Conservation (phyloP, 2,113 vertebrate species). For the Anguilla rostrata region DNA sequence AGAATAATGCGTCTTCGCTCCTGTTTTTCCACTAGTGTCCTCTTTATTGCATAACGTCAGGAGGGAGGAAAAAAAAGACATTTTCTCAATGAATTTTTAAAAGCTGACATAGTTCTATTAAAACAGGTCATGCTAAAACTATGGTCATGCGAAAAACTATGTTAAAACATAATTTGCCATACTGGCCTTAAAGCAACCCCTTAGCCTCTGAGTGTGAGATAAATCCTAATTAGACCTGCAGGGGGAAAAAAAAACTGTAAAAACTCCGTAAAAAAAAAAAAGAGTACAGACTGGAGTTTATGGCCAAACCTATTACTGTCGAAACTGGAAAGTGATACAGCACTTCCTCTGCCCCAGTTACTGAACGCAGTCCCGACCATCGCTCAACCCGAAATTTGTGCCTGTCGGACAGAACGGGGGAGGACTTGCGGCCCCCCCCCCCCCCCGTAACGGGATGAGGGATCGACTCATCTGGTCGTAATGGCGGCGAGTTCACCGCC, state of each 20-base stretch:
- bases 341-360: slow-evolving; percentile 62
- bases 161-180: background rate
- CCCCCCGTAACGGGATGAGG: slow-evolving; percentile 57
- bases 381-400: slow-evolving; percentile 64
- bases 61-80: background rate
- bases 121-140: too few species aligned
- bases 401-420: slow-evolving; percentile 50
- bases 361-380: slow-evolving; percentile 59
- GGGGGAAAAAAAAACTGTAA: too few species aligned
- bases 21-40: background rate
- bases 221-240: background rate
- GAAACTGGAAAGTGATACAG: slow-evolving; percentile 53
- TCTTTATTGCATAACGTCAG: background rate
- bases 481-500: slow-evolving; percentile 58
- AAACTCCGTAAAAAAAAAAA: background rate
- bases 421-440: slow-evolving; percentile 45
- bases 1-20: background rate
- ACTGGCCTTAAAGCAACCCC: background rate
- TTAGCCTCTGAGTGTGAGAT: background rate
- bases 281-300: background rate
- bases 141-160: too few species aligned
- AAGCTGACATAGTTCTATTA: background rate
- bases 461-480: slow-evolving; percentile 67
- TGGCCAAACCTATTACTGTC: slow-evolving; percentile 25
- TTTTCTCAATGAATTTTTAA: slow-evolving; percentile 1